These are phyloP conservation scores for Cryptophagus acutangulus DNA, from an alignment of 2,888 invertebrate genomes.

Conservation along the genomic window DNA sequence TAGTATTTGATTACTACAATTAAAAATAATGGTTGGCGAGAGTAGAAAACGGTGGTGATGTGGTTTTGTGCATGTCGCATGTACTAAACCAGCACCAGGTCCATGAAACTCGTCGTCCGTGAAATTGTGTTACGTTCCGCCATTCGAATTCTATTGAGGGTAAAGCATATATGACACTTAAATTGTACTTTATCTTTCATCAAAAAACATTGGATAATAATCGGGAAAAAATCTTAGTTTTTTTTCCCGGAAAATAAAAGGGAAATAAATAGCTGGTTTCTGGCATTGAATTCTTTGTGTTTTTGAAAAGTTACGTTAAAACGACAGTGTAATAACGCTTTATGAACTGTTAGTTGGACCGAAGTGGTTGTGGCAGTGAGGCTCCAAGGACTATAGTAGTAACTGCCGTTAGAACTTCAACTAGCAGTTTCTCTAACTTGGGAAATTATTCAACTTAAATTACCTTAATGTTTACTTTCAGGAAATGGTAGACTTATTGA, in stretches of 20 bases:
- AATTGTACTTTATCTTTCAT: conserved; percentile 9
- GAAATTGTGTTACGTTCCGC: conserved; percentile 37
- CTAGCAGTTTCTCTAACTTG: conserved; percentile 28
- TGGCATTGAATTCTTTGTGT: conserved; percentile 15
- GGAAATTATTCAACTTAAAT: conserved; percentile 28
- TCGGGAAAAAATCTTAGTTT: background rate
- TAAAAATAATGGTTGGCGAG: too few species aligned
- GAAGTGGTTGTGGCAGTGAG: conserved; percentile 10
- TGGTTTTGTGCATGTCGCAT: conserved; percentile 19
- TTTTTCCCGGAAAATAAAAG: background rate
- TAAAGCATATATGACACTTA: conserved; percentile 26
- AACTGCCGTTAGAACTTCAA: conserved; percentile 27
- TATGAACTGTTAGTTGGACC: conserved; percentile 17
- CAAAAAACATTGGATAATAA: conserved; percentile 4
- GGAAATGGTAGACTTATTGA: conserved; percentile 1
- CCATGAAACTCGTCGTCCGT: conserved; percentile 33
- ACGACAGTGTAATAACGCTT: conserved; percentile 18
- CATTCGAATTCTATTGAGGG: conserved; percentile 32
- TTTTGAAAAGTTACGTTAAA: conserved; percentile 14
- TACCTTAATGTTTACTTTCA: conserved; percentile 9
- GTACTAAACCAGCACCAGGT: conserved; percentile 28
- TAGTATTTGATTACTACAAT: too few species aligned
- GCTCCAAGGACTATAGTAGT: conserved; percentile 18
- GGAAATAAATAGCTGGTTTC: background rate
- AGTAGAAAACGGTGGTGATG: too few species aligned